Evolutionary conservation across 2,888 invertebrate genomes (phyloP).

Genomic region (Microdon myrmicae): DNA sequence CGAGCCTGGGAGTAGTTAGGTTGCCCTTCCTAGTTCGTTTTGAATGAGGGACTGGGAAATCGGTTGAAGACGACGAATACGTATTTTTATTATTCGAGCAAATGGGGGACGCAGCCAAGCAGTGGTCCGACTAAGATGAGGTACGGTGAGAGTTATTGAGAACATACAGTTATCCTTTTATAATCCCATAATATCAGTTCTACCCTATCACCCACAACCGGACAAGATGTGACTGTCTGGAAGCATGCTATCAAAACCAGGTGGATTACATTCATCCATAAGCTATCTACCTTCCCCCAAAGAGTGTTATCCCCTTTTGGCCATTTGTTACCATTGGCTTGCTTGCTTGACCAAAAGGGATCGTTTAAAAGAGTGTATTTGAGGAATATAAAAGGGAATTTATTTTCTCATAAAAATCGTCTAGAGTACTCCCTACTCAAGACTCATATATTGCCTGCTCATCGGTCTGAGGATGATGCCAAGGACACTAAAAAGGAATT

Average conservation of each 20-base stretch:
- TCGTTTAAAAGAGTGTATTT: constrained; percentile 55
- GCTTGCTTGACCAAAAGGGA: no score
- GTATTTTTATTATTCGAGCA: constrained; percentile 21
- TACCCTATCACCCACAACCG: constrained; percentile 11
- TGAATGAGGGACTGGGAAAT: background rate
- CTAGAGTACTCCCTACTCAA: constrained; percentile 41
- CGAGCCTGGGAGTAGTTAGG: no score
- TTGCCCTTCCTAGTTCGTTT: background rate
- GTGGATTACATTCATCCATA: constrained; percentile 29
- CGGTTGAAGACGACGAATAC: background rate
- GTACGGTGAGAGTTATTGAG: constrained; percentile 3
- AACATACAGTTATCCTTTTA: constrained; percentile 27
- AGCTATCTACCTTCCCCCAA: no score
- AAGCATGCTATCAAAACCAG: constrained; percentile 38
- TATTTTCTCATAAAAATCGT: constrained; percentile 55
- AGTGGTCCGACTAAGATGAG: background rate
- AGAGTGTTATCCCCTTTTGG: no score
- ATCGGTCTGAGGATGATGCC: no score
- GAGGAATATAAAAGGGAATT: constrained; percentile 55
- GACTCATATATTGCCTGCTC: no score
- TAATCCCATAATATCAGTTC: no score
- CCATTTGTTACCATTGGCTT: no score
- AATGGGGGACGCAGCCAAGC: constrained; percentile 1
- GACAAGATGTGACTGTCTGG: constrained; percentile 23
- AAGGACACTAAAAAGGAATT: no score